Base-by-base conservation (phyloP, 2,113 vertebrate species). In the Speoplatyrhinus poulsoni region DNA sequence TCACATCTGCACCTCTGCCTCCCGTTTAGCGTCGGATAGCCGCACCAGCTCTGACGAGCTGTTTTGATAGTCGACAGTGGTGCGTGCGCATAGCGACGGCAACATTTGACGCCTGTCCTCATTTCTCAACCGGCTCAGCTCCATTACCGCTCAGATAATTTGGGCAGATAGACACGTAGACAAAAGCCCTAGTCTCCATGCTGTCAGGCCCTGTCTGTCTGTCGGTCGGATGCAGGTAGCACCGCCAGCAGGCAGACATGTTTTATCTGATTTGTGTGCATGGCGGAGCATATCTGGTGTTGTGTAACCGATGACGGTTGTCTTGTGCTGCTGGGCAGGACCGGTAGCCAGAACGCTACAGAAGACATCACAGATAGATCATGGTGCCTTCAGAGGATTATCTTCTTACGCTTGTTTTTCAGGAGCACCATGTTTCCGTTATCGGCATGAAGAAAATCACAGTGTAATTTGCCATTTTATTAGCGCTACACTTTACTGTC, bases 261-360 rank as follows among this genome's bases (percentile, higher is more conserved):
- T 75, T 82, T 85, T 71, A 84, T 87, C 84, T 85, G 86, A 88
- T 86, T 79, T 76, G 80, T 54, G 74, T 16, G 13, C 49, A 13
- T 58, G 52, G 52, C 72, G 75, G 72, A 67, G 75, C 52, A 48
- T 11, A 62, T 68, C 67, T 74, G 67, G 58, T 81, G 63, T 19
- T 57, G 62, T 65, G 26, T 70, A 70, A 83, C 76, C 65, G 67
- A 80, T 84, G 77, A 79, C 13, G 56, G 76, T 62, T 77, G 77
- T 72, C 67, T 60, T 65, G 53, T 47, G 61, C 65, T 59, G 64
- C 41, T 56, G 62, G 69, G 54, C 47, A 4, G 55, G 32, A 77
- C 71, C 60, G 53, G 19, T 73, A 77, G 74, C 61, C 60, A 69
- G 17, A 79, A 77, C 72, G 13, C 12, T 50, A 8, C 19, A 41